Conservation (phyloP, 2,113 vertebrate species). For the Romanogobio albipinnatus region DNA sequence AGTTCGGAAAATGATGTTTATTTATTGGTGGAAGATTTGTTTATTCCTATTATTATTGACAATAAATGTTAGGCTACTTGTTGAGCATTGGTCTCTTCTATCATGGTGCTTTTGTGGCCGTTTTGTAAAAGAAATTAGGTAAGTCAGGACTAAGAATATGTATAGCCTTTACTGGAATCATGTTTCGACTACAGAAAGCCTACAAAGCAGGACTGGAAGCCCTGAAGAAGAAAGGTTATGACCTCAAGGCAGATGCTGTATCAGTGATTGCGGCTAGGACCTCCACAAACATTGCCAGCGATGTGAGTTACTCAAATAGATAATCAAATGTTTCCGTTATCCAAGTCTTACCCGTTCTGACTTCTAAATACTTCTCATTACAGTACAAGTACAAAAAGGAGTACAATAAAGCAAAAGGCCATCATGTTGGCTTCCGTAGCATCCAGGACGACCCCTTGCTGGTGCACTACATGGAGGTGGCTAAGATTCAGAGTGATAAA, state of each 20-base stretch:
- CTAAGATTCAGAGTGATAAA: constrained; percentile 87
- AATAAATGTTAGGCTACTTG: too few species aligned
- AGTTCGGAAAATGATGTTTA: too few species aligned
- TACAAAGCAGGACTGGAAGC: constrained; percentile 57
- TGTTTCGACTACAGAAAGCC: constrained; percentile 48
- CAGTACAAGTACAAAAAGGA: constrained; percentile 86
- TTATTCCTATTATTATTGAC: too few species aligned
- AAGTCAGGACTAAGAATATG: neutral
- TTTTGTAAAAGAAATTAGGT: too few species aligned
- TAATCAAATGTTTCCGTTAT: neutral
- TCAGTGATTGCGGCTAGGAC: constrained; percentile 86
- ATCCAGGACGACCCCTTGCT: constrained; percentile 91
- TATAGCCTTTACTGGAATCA: neutral
- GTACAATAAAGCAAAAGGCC: constrained; percentile 80
- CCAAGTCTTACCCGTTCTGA: neutral
- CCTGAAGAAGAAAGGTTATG: constrained; percentile 78
- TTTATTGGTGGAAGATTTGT: too few species aligned
- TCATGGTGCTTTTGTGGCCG: neutral
- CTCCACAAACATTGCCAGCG: constrained; percentile 86
- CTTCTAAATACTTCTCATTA: constrained; percentile 4
- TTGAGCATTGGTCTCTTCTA: neutral
- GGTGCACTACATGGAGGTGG: constrained; percentile 91
- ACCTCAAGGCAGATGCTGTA: constrained; percentile 86
- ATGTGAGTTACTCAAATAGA: constrained; percentile 78
- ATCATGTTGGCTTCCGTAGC: constrained; percentile 88